These are phyloP conservation scores for Drosophila jambulina DNA, from an alignment of 1,140 invertebrate species.

Conservation along the genomic window DNA sequence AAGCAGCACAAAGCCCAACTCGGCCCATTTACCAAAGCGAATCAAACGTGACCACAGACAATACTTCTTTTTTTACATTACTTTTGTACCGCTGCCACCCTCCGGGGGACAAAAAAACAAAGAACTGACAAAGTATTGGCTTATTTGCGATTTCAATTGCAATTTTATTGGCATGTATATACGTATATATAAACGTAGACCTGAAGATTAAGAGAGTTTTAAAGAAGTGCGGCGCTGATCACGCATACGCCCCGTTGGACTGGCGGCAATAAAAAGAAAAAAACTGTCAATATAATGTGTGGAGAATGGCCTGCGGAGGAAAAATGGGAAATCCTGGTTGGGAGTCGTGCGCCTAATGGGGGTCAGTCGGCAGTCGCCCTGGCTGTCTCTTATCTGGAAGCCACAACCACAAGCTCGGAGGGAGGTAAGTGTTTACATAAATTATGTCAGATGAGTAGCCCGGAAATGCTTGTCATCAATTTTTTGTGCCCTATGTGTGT, in stretches of 20 bases:
- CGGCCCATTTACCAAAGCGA: conserved; percentile 66
- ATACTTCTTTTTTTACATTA: conserved; percentile 28
- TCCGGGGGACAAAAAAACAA: conserved; percentile 12
- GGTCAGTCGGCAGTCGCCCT: conserved; percentile 56
- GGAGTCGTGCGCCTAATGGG: conserved; percentile 17
- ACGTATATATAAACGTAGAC: conserved; percentile 15
- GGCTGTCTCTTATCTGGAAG: conserved; percentile 50
- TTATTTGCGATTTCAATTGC: conserved; percentile 74
- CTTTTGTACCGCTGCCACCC: not conserved
- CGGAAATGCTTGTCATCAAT: conserved; percentile 82
- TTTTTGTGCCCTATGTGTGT: conserved; percentile 39
- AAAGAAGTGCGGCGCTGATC: conserved; percentile 53
- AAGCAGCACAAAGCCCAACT: conserved; percentile 13
- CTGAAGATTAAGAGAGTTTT: conserved; percentile 16
- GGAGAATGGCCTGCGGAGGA: conserved; percentile 52
- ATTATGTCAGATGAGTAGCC: conserved; percentile 74
- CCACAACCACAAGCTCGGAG: not conserved
- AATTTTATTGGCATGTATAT: conserved; percentile 59
- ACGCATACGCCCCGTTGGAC: conserved; percentile 72
- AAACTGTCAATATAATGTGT: conserved; percentile 62
- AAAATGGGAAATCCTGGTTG: conserved; percentile 15
- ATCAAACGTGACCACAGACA: conserved; percentile 77
- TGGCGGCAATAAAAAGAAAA: conserved; percentile 62
- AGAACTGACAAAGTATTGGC: conserved; percentile 57
- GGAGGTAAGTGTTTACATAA: conserved; percentile 77